Evolutionary conservation across 2,888 invertebrate genomes (phyloP).

Genomic region (Drosophila limbata): DNA sequence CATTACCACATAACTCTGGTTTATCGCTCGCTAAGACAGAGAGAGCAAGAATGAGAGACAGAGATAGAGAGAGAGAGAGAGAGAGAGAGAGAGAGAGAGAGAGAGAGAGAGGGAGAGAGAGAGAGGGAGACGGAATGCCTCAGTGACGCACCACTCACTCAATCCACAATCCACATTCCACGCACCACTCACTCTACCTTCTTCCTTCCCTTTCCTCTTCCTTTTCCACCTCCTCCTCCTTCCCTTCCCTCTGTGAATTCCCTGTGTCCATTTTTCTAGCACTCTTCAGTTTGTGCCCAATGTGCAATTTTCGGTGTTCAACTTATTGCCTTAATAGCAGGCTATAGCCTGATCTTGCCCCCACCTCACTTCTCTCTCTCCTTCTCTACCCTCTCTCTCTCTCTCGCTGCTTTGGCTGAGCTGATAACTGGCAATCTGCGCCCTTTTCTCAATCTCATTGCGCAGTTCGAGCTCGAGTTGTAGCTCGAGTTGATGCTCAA

Average conservation of each 20-base stretch:
- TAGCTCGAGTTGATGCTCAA: conserved; percentile 2
- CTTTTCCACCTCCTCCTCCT: not conserved
- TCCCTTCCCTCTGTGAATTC: not conserved
- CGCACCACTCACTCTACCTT: not conserved
- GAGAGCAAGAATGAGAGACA: not conserved
- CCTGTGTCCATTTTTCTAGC: conserved; percentile 44
- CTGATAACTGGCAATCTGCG: conserved; percentile 67
- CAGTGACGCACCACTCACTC: conserved; percentile 39
- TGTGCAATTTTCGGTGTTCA: conserved; percentile 67
- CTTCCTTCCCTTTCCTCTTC: not conserved
- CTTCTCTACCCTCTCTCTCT: not conserved
- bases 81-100: no score
- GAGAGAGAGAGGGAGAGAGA: not conserved
- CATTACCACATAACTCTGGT: conserved; percentile 78
- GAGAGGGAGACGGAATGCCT: conserved; percentile 17
- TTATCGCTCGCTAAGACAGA: conserved; percentile 49
- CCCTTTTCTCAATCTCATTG: conserved; percentile 61
- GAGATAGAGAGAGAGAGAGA: no score
- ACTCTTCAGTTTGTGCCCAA: conserved; percentile 28
- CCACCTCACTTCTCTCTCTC: not conserved
- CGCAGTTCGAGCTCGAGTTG: conserved; percentile 31
- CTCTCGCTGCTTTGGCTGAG: conserved; percentile 13
- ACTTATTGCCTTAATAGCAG: conserved; percentile 71
- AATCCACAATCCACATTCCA: conserved; percentile 56
- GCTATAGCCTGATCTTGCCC: conserved; percentile 19